These are phyloP conservation scores for Dipodomys merriami DNA, from an alignment of 2,113 vertebrate species.

Conservation along the genomic window DNA sequence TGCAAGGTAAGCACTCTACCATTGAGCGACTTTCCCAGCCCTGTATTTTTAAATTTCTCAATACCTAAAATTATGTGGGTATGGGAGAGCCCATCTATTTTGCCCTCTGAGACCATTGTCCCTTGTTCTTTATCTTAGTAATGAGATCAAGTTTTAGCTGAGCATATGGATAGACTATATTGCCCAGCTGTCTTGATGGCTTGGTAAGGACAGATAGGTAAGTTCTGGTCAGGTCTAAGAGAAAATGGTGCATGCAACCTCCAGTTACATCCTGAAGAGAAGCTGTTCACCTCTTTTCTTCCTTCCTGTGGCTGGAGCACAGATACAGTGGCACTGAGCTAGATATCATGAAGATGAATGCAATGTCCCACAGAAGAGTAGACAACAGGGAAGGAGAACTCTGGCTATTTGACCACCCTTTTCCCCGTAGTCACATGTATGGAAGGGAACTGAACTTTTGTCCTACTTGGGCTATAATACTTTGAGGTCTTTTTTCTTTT, in stretches of 20 bases:
- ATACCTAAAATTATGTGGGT: background rate
- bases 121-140: background rate
- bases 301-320: background rate
- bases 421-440: background rate
- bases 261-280: background rate
- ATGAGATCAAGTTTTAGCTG: background rate
- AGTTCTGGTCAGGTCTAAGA: background rate
- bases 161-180: background rate
- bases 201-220: background rate
- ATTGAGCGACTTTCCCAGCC: too few relatives aligned
- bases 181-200: background rate
- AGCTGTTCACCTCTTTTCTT: background rate
- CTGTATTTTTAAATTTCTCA: background rate
- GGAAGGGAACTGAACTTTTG: background rate
- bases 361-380: background rate
- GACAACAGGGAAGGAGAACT: background rate
- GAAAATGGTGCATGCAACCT: background rate
- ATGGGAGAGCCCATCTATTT: background rate
- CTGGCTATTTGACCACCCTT: background rate
- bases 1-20: too few relatives aligned
- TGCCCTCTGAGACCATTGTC: background rate
- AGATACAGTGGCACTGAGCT: background rate
- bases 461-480: background rate
- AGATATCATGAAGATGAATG: background rate
- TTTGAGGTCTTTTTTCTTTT: constrained; percentile 11